Base-by-base conservation (phyloP, 1,140 invertebrate genomes). In the Ostrea denselamellosa region DNA sequence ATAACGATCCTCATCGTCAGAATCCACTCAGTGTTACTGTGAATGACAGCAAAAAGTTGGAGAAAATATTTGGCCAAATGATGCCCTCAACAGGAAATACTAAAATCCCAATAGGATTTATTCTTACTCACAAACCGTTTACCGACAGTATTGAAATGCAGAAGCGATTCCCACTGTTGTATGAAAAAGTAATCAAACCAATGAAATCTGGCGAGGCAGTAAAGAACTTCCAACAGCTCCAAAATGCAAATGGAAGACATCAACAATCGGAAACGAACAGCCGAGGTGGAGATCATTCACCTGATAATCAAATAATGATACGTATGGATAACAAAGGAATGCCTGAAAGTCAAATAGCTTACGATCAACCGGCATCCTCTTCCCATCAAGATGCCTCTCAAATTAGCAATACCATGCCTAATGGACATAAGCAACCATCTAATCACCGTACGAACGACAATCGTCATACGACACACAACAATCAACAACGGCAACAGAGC, bases 51-150 rank as follows among this genome's bases (percentile, higher is more conserved):
- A 77, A 2, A 12, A 77, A 77, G 9, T 77, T 77, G 68, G 28
- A 77, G 14, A 77, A 77, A 17, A 22, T 77, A 25, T 25, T 77
- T 25, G 68, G 68, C 25, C 68, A 77, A 77, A 77, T 34, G 28
- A 77, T 77, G 68, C 68, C 68, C 22, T 28, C 68, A 34, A 77
- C 22, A 14, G 68, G 68, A 77, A 77, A 12, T 34, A 77, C 68
- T 8, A 77, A 77, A 77, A 77, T 77, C 9, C 68, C 68, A 28
- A 77, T 77, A 25, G 68, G 68, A 28, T 77, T 28, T 77, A 77
- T 77, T 34, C 68, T 77, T 77, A 77, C 68, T 9, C 68, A 77
- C 28, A 77, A 77, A 34, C 68, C 68, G 2, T 77, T 77, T 5
- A 77, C 28, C 28, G 68, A 77, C 17, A 77, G 68, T 10, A 77